phyloP scores from a whole-genome alignment of 2,888 invertebrate genomes.

The Agriopis aurantiaria region DNA sequence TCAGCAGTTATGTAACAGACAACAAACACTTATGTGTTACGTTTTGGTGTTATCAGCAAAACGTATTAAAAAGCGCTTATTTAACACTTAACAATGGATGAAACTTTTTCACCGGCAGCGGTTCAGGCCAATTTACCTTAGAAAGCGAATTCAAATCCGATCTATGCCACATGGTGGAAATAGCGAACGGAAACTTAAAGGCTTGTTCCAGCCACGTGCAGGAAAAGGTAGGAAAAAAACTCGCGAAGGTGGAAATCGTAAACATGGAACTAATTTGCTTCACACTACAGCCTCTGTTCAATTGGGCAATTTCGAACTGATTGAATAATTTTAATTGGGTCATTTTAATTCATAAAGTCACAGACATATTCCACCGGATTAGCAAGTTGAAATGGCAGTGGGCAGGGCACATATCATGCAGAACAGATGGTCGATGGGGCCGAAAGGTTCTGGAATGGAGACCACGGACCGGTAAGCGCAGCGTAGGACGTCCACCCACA shows the following conservation, averaged over 20 bases:
- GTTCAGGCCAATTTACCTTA: slow-evolving; percentile 30
- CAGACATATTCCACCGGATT: too few relatives aligned
- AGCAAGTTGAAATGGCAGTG: too few relatives aligned
- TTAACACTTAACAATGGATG: slow-evolving; percentile 19
- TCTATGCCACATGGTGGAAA: slow-evolving; percentile 2
- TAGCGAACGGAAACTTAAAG: slow-evolving; percentile 3
- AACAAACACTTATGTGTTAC: too few relatives aligned
- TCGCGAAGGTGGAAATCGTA: background rate
- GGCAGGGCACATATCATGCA: too few relatives aligned
- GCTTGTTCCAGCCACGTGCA: slow-evolving; percentile 1
- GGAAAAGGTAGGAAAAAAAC: slow-evolving; percentile 1
- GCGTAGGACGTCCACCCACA: too few relatives aligned
- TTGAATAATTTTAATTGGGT: too few relatives aligned
- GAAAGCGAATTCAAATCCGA: slow-evolving; percentile 21
- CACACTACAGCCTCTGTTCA: background rate
- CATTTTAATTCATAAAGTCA: too few relatives aligned
- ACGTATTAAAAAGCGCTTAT: slow-evolving; percentile 23
- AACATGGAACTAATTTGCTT: slow-evolving; percentile 12
- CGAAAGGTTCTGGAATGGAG: too few relatives aligned
- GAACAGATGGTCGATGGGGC: too few relatives aligned
- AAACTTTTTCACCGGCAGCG: slow-evolving; percentile 2
- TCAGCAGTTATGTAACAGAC: background rate
- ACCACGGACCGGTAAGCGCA: too few relatives aligned
- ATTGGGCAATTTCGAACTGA: background rate
- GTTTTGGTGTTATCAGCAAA: background rate